Conservation (phyloP, 2,888 invertebrate species). For the Lordiphosa fenestrarum region DNA sequence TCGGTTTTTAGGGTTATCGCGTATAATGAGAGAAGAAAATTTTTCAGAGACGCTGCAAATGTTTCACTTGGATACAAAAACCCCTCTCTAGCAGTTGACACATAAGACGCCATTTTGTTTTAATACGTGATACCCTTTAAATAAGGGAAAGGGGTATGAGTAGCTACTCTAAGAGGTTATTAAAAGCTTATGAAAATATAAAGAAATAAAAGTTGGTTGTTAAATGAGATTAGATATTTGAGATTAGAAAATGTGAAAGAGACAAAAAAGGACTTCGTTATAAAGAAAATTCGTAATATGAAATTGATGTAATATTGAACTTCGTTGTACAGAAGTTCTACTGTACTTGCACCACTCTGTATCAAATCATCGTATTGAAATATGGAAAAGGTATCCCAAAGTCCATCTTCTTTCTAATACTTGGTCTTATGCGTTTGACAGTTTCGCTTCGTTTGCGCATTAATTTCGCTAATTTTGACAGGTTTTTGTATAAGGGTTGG, state of each 20-base stretch:
- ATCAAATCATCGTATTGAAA: too few species aligned
- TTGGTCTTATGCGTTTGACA: constrained; percentile 42
- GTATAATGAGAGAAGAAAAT: constrained; percentile 67
- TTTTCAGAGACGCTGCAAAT: constrained; percentile 64
- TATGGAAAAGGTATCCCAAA: too few species aligned
- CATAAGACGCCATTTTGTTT: constrained; percentile 51
- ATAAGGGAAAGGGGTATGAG: neutral
- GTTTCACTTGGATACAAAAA: constrained; percentile 57
- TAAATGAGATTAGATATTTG: too few species aligned
- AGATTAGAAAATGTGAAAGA: too few species aligned
- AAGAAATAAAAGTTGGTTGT: neutral
- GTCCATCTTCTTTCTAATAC: neutral
- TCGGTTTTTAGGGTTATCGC: constrained; percentile 45
- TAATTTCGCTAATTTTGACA: constrained; percentile 71
- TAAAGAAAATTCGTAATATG: too few species aligned
- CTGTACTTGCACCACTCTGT: too few species aligned
- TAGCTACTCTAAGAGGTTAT: neutral
- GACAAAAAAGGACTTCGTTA: too few species aligned
- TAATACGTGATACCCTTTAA: neutral
- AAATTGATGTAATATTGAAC: too few species aligned
- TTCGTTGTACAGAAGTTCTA: too few species aligned
- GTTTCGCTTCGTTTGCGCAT: constrained; percentile 61
- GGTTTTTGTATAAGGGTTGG: constrained; percentile 30
- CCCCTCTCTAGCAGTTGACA: constrained; percentile 40
- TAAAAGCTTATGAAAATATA: too few species aligned